Evolutionary conservation across 2,113 vertebrate species (phyloP), one percentile per base, ranked within the genome.

Genomic region (Fukomys damarensis): DNA sequence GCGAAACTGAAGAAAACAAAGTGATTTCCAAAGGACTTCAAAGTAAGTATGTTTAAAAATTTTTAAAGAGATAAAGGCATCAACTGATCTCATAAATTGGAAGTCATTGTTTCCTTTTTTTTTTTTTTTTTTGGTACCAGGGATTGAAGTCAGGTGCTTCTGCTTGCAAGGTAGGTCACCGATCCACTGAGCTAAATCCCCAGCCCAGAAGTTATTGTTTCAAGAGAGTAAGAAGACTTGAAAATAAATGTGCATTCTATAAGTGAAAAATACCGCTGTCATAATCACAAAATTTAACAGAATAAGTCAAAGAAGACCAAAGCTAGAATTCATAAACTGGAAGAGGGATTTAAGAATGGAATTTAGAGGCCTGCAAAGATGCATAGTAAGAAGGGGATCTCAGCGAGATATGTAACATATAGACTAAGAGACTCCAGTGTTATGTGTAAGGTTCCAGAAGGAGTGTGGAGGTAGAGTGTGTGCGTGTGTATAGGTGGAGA

Each of bases 21-120:
- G 63, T 30, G 13, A 38, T 61, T 96, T 96, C 65, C 82, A 82
- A 96, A 94, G 65, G 61, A 58, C 77, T 88, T 95, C 54, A 92
- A 95, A 91, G 74, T 82, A 93, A 95, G 63, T 89, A 41, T 59
- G 58, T 65, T 96, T 70, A 65, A 96, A 93, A 88, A 94, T 46
- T 59, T 81, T 96, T 91, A 88, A 91, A 93, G 41, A 90, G n/a
- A 96, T 56, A 81, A 84, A 96, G 58, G 35, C 49, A 68, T 76
- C 90, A 76, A 72, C 19, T 28, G 91, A 95, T 86, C 54, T 96
- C 63, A 91, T 46, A 56, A 61, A 35, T 59, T 70, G 77, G 70
- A 91, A 86, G 70, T 43, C 49, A n/a, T 59, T 59, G n/a, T n/a
- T n/a, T n/a, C n/a, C n/a, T n/a, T n/a, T n/a, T n/a, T n/a, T n/a